Evolutionary conservation across 2,888 invertebrate genomes (phyloP), one percentile per base, ranked within the genome.

Genomic region (Epsilonema sp.): DNA sequence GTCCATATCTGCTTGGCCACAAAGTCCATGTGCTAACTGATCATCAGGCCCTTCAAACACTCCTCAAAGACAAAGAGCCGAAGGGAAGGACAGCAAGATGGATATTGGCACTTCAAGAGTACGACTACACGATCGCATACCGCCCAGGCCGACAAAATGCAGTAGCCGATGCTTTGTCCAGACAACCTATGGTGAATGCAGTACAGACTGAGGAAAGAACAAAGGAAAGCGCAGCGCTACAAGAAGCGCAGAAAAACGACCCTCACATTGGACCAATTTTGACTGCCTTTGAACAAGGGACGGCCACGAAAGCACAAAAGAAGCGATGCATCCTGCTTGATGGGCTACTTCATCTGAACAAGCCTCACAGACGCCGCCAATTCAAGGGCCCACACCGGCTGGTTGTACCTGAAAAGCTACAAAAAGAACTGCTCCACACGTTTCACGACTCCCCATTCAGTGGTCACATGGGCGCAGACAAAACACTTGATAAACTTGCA

Each of bases 21-120:
- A 26, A 51, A 0, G 61, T 67, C 13, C 51, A 49, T 0, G 54
- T 70, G 0, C 50, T 60, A 2, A 67, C 66, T 0, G 70, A 70
- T 47, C 70, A 70, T 46, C 62, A 66, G 47, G 64, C 69, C 0
- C 54, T 72, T 26, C 65, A 65, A 60, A 73, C 68, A 67, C 51
- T 72, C 4, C 51, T 66, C 47, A 54, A 57, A 0, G 42, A 68
- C 2, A 67, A 67, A 47, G 60, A 67, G 2, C 65, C 65, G 0
- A 57, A 60, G n/a, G 67, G 68, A 4, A 49, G 69, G 26, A 48
- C 71, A 1, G 65, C 64, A 0, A 49, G 70, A 40, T 71, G 69
- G 70, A 63, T 65, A 1, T 42, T 70, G 13, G 50, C 55, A 21
- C 47, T 71, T 1, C 65, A 67, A 49, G 50, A 56, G 1, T 67